Evolutionary conservation across 2,888 invertebrate species (phyloP).

Genomic region (Pheosia tremula): DNA sequence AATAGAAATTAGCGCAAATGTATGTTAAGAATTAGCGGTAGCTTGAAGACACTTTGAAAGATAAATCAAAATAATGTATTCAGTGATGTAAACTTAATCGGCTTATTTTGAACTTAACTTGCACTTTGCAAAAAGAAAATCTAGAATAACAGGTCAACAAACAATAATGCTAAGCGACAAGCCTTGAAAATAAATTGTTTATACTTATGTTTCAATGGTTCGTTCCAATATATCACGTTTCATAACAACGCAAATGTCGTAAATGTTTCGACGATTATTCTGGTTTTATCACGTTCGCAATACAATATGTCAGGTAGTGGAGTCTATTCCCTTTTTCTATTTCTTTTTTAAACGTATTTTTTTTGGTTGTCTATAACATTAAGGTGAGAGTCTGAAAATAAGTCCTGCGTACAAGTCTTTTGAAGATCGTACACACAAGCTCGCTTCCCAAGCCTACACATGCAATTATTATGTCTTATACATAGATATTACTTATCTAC

Average conservation of each 20-base stretch:
- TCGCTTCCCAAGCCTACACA: no score
- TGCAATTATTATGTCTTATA: no score
- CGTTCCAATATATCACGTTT: slow-evolving; percentile 19
- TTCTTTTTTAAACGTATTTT: no score
- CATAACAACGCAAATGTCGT: slow-evolving; percentile 6
- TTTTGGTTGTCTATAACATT: no score
- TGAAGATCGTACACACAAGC: no score
- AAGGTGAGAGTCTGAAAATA: no score
- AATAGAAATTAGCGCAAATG: no score
- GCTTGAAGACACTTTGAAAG: not conserved
- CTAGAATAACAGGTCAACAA: not conserved
- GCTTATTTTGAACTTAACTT: not conserved
- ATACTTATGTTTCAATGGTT: slow-evolving; percentile 1
- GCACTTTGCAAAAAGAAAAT: not conserved
- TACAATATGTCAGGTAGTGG: not conserved
- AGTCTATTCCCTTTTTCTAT: no score
- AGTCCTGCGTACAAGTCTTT: no score
- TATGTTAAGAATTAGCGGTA: not conserved
- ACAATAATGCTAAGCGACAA: not conserved
- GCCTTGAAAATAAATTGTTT: slow-evolving; percentile 5
- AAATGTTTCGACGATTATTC: not conserved
- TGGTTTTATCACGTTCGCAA: not conserved
- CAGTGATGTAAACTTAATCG: not conserved
- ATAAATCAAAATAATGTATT: not conserved
- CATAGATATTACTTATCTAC: no score